Evolutionary conservation across 2,113 vertebrate species (phyloP).

Genomic region (Apeltes quadracus): DNA sequence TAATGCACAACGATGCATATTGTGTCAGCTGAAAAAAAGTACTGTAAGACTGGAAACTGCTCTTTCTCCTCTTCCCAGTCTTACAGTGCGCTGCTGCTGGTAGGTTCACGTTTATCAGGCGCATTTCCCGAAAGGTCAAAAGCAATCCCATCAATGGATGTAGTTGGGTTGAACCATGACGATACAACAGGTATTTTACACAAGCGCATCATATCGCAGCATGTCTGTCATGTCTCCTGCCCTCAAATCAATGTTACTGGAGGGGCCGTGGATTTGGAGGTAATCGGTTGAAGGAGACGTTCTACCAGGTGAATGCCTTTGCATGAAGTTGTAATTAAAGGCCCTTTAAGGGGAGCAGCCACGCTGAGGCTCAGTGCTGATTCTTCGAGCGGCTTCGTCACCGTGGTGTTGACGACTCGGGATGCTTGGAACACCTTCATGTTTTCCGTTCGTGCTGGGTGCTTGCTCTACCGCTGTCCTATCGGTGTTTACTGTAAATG

Average conservation of each 20-base stretch:
- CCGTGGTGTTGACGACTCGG: constrained; percentile 66
- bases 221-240: too few species aligned
- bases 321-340: constrained; percentile 70
- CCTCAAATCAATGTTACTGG: constrained; percentile 46
- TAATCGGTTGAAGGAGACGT: constrained; percentile 72
- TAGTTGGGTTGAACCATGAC: background rate
- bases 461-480: constrained; percentile 52
- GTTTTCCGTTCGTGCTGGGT: constrained; percentile 62
- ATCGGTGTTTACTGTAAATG: constrained; percentile 77
- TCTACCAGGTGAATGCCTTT: constrained; percentile 66
- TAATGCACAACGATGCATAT: background rate
- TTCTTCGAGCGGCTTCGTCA: constrained; percentile 66
- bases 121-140: background rate
- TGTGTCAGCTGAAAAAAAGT: background rate
- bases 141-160: background rate
- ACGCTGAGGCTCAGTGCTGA: constrained; percentile 48
- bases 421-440: constrained; percentile 70
- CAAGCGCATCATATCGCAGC: too few species aligned
- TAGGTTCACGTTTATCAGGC: background rate
- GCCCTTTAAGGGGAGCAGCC: constrained; percentile 55
- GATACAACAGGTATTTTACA: background rate
- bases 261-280: constrained; percentile 65
- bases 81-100: background rate
- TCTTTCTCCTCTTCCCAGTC: background rate
- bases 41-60: background rate